Conservation (phyloP, 1,140 invertebrate species). For the Hypsibius dujardini region DNA sequence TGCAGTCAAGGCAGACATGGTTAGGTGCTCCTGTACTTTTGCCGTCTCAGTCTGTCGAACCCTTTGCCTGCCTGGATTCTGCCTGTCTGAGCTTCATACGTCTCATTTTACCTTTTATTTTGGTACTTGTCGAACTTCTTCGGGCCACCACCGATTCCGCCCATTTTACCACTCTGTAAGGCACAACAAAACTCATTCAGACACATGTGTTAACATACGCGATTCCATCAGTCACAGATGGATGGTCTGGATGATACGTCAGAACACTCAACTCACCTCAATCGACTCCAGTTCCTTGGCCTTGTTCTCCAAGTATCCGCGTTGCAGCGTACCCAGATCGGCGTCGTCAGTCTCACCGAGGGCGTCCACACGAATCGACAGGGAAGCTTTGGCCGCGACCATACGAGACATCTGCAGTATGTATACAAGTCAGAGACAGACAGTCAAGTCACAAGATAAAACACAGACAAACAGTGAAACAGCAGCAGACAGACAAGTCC, state of each 20-base stretch:
- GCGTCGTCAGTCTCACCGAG: constrained; percentile 60
- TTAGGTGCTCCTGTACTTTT: not conserved
- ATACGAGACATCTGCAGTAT: constrained; percentile 69
- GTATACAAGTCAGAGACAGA: too few relatives aligned
- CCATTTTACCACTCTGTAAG: not conserved
- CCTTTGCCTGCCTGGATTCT: too few relatives aligned
- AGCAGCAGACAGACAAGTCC: too few relatives aligned
- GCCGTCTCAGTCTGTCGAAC: not conserved
- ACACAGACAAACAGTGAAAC: too few relatives aligned
- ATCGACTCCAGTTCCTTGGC: constrained; percentile 8
- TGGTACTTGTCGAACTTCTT: constrained; percentile 10
- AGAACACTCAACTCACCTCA: not conserved
- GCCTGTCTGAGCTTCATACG: too few relatives aligned
- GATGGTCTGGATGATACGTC: too few relatives aligned
- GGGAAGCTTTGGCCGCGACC: constrained; percentile 79
- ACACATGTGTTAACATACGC: not conserved
- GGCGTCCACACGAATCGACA: constrained; percentile 85
- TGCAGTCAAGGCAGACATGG: not conserved
- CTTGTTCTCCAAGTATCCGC: constrained; percentile 1
- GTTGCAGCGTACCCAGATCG: constrained; percentile 9
- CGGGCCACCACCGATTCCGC: not conserved
- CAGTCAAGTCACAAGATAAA: too few relatives aligned
- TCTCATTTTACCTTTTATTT: constrained; percentile 1
- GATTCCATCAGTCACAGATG: not conserved
- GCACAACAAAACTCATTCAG: too few relatives aligned